These are phyloP conservation scores for Coluber constrictor DNA, from an alignment of 2,797 vertebrate species.

Conservation along the genomic window DNA sequence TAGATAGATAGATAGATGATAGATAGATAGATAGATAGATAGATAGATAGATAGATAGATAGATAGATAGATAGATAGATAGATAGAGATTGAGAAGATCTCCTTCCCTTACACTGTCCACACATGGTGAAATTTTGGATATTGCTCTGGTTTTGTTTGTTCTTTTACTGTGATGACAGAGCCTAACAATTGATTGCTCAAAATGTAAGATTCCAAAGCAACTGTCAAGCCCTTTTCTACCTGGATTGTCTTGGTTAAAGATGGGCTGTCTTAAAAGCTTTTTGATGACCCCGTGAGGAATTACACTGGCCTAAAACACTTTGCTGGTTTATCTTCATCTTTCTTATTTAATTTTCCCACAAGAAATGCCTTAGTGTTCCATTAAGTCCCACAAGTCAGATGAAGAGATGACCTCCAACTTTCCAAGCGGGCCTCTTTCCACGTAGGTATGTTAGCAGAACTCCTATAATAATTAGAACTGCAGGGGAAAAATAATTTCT, in stretches of 20 bases:
- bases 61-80: no score
- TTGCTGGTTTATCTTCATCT: background rate
- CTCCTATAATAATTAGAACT: background rate
- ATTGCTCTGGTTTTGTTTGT: background rate
- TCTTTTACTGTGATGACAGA: background rate
- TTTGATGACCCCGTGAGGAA: conserved; percentile 10
- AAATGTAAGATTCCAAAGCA: background rate
- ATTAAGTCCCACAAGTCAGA: background rate
- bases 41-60: no score
- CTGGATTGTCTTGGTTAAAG: conserved; percentile 12
- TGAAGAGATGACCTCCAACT: background rate
- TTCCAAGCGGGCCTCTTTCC: background rate
- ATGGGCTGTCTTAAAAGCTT: background rate
- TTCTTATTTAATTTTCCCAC: background rate
- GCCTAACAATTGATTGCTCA: background rate
- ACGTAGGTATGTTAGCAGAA: background rate
- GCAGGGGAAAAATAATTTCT: no score
- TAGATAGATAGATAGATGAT: no score
- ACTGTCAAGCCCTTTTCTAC: background rate
- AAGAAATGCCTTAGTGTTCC: background rate
- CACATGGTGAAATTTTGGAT: background rate
- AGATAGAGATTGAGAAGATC: background rate
- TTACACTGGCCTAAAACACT: conserved; percentile 14
- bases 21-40: no score
- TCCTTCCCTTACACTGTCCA: background rate